phyloP scores from a whole-genome alignment of 1,140 invertebrate genomes.

The Drosophila arizonae region DNA sequence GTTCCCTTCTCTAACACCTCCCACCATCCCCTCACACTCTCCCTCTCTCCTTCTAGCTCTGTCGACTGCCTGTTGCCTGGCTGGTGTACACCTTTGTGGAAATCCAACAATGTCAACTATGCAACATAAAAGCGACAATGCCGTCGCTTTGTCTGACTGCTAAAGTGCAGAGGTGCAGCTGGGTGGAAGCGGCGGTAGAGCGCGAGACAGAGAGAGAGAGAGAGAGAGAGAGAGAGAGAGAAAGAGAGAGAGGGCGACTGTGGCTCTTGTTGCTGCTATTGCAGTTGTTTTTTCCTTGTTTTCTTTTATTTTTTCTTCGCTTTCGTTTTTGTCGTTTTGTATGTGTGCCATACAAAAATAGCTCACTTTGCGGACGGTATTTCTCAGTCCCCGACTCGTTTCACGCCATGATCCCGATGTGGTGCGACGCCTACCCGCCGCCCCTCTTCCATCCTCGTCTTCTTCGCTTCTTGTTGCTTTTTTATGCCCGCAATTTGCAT shows the following conservation, averaged over 20 bases:
- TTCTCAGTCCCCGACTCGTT: slow-evolving; percentile 30
- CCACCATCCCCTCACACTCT: background rate
- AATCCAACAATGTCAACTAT: slow-evolving; percentile 81
- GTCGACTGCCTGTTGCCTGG: slow-evolving; percentile 47
- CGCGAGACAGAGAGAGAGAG: background rate
- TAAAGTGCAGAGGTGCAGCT: slow-evolving; percentile 16
- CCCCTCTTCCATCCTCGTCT: background rate
- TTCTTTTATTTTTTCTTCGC: slow-evolving; percentile 6
- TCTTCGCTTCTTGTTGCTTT: slow-evolving; percentile 34
- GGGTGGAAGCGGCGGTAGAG: too few species aligned
- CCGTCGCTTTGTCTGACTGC: slow-evolving; percentile 72
- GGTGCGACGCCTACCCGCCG: background rate
- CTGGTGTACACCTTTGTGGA: slow-evolving; percentile 66
- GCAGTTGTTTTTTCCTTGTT: background rate
- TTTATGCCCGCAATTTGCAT: slow-evolving; percentile 56
- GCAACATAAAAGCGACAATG: slow-evolving; percentile 79
- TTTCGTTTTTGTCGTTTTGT: slow-evolving; percentile 7
- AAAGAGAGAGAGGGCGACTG: background rate
- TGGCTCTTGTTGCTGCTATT: slow-evolving; percentile 22
- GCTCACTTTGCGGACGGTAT: slow-evolving; percentile 48
- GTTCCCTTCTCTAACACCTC: background rate
- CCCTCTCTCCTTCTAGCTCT: background rate
- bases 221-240: background rate
- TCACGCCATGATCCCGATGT: slow-evolving; percentile 25
- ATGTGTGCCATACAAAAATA: slow-evolving; percentile 48